These are phyloP conservation scores for Malthinus flaveolus DNA, from an alignment of 2,888 invertebrate species.

Conservation along the genomic window DNA sequence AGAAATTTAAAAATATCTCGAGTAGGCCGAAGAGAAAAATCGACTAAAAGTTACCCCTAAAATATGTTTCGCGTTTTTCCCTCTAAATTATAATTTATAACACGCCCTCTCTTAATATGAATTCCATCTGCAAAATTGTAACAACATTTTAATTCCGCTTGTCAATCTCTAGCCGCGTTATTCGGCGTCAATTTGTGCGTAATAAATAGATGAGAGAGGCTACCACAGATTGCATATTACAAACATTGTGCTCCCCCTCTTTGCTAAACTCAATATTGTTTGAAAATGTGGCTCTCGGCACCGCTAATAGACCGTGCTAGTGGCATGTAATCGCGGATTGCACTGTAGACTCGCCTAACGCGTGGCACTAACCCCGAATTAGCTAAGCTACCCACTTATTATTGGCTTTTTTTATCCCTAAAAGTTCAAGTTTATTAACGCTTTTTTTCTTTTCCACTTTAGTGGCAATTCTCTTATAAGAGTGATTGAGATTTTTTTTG, in stretches of 20 bases:
- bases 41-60: neutral
- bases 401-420: conserved; percentile 18
- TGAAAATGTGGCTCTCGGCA: conserved; percentile 26
- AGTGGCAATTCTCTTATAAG: no score
- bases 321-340: conserved; percentile 31
- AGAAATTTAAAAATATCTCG: neutral
- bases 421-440: conserved; percentile 23
- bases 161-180: conserved; percentile 26
- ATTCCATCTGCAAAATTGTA: conserved; percentile 22
- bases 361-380: conserved; percentile 31
- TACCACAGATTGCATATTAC: conserved; percentile 32
- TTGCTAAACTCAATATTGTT: conserved; percentile 30
- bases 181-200: conserved; percentile 27
- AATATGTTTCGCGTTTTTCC: neutral
- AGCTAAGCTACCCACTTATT: conserved; percentile 20
- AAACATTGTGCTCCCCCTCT: conserved; percentile 24
- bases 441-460: conserved; percentile 1
- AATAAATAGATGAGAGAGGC: conserved; percentile 32
- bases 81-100: conserved; percentile 7
- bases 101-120: conserved; percentile 11
- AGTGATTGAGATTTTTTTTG: no score
- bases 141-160: conserved; percentile 28
- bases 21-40: neutral
- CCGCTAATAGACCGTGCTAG: conserved; percentile 31
- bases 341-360: conserved; percentile 34